A percentile compares a stretch with the other conserved stretches of the same genome.
Conservation (phyloP, 2,888 invertebrate species). For the Chironomus riparius region DNA sequence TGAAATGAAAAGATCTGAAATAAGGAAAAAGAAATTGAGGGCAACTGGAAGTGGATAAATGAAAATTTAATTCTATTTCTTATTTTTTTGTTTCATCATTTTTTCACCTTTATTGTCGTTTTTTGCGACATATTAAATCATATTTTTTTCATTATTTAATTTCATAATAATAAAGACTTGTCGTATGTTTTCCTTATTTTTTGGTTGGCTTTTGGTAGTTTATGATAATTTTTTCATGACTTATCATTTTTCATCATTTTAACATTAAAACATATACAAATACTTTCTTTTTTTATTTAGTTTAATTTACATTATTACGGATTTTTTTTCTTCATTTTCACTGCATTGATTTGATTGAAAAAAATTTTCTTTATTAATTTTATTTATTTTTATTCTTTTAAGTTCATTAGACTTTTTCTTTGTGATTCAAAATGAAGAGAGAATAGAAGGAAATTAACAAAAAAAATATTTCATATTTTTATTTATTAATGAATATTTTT, state of each 20-base stretch:
- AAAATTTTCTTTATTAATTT: neutral
- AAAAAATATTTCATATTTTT: neutral
- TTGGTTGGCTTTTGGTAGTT: conserved; percentile 20
- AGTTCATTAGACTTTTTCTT: neutral
- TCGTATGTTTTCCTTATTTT: conserved; percentile 9
- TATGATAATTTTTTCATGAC: neutral
- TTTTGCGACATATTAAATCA: conserved; percentile 26
- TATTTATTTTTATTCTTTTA: neutral
- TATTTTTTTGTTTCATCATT: conserved; percentile 23
- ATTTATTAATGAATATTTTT: neutral
- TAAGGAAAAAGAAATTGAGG: no score
- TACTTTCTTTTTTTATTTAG: conserved; percentile 11
- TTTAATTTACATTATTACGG: conserved; percentile 23
- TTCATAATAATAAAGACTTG: conserved; percentile 25
- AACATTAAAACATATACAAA: conserved; percentile 27
- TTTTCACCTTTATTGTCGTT: conserved; percentile 25
- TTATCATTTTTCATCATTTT: neutral
- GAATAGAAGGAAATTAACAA: neutral
- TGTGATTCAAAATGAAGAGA: neutral
- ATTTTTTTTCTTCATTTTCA: neutral
- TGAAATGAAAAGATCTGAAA: neutral
- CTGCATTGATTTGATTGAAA: neutral
- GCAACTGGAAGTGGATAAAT: neutral
- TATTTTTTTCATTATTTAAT: conserved; percentile 1
- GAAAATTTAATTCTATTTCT: conserved; percentile 8